phyloP scores from a whole-genome alignment of 2,888 invertebrate species.

The Volucella zonaria region DNA sequence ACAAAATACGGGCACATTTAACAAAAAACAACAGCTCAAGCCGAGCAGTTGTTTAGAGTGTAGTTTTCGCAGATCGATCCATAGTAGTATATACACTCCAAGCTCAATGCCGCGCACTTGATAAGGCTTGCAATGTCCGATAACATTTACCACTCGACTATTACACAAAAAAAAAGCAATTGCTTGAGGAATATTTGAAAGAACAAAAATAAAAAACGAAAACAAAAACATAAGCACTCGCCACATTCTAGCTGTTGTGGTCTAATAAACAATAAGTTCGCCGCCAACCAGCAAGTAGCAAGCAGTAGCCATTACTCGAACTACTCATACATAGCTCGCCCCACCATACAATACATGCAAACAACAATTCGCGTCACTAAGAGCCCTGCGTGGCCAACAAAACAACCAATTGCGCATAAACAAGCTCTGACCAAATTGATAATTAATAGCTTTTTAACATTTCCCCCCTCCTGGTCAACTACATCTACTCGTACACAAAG shows the following conservation, averaged over 20 bases:
- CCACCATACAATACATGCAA: slow-evolving; percentile 5
- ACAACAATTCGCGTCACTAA: slow-evolving; percentile 31
- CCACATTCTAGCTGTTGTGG: slow-evolving; percentile 8
- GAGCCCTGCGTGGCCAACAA: slow-evolving; percentile 13
- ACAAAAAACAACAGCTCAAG: too few species aligned
- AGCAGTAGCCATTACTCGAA: background rate
- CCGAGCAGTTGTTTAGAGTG: too few species aligned
- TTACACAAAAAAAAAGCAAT: background rate
- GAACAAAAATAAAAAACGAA: too few species aligned
- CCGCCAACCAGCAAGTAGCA: background rate
- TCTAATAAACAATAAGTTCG: slow-evolving; percentile 45
- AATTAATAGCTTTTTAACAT: slow-evolving; percentile 1
- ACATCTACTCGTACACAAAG: background rate
- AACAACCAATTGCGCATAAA: slow-evolving; percentile 36
- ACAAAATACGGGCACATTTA: too few species aligned
- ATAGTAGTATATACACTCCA: background rate
- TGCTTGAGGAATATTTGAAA: background rate
- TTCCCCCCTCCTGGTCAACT: background rate
- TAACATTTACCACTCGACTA: slow-evolving; percentile 1
- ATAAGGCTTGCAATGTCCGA: slow-evolving; percentile 19
- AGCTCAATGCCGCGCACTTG: slow-evolving; percentile 15
- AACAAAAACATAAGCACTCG: background rate
- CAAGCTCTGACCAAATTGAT: background rate
- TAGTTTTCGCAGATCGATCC: background rate
- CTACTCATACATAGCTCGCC: background rate